Evolutionary conservation across 1,140 invertebrate species (phyloP), one percentile per base, ranked within the genome.

Genomic region (Drosophila pandora): DNA sequence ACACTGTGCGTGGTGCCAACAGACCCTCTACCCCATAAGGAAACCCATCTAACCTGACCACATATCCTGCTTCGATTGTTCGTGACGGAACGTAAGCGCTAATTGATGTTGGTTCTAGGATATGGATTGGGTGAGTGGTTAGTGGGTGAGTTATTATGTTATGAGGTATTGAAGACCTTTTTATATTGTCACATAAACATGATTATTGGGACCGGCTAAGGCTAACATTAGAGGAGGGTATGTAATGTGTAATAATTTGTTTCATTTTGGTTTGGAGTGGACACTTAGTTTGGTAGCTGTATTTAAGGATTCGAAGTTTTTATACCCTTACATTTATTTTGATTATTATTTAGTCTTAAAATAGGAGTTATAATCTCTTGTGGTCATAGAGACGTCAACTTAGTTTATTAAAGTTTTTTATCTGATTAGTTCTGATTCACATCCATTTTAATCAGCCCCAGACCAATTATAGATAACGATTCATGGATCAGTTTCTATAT

Each of bases 181-280:
- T 69, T 69, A 69, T 57, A 69, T 23, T 69, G 52, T 69, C 43
- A 69, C 28, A 69, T 69, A 55, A 69, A 69, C 64, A 69, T 49
- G 13, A 69, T 69, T 69, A 57, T 49, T 41, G 25, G 52, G 17
- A 23, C 12, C 2, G 50, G 32, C 12, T 8, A 5, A 21, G 50
- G 39, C 23, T 13, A 34, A 47, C 17, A 0, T 13, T 41, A 13
- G 5, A 48, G 50, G 41, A 7, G 7, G 41, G 13, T 45, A 4
- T 45, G 17, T 45, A 9, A 45, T 37, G 17, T 39, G 6, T 30
- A 30, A 28, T 32, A 5, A 45, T 32, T 62, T 55, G 25, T 10
- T 28, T 8, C 25, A 23, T 28, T 63, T 34, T 21, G 10, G 23
- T 32, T 13, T 41, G 1, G 9, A 34, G 17, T 21, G n/a, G 49